Conservation (phyloP, 2,797 vertebrate genomes). For the Ispidina lecontei region DNA sequence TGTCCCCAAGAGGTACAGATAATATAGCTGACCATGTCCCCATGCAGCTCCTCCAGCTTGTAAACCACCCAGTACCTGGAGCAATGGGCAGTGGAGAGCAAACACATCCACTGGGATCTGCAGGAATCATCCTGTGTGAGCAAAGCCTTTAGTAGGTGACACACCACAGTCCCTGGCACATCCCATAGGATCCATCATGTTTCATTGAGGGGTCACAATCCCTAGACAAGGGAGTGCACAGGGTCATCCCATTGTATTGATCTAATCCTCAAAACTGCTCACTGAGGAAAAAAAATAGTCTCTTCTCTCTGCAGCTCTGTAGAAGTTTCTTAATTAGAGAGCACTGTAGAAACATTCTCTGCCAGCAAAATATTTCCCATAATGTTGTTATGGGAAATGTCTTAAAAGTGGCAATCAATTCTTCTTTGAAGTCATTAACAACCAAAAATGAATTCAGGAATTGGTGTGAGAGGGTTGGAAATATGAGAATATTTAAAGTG, state of each 20-base stretch:
- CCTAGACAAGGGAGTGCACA: neutral
- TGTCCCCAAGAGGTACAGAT: neutral
- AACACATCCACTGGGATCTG: neutral
- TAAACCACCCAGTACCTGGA: neutral
- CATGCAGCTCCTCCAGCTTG: neutral
- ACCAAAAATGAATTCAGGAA: neutral
- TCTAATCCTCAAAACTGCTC: neutral
- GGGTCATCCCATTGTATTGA: neutral
- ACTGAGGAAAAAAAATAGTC: neutral
- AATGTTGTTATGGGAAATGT: conserved; percentile 15
- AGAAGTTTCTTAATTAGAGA: neutral
- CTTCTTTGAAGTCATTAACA: conserved; percentile 27
- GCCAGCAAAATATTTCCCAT: neutral
- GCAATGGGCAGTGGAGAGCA: neutral
- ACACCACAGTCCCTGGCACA: neutral
- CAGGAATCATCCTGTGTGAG: neutral
- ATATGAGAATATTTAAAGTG: neutral
- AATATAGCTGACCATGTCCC: neutral
- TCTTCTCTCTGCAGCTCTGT: neutral
- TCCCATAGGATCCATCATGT: neutral
- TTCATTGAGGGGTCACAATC: neutral
- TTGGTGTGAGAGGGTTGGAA: conserved; percentile 5
- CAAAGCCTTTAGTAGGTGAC: neutral
- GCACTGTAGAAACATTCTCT: neutral
- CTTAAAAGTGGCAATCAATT: conserved; percentile 26